These are phyloP conservation scores for Pomatostomus ruficeps DNA, from an alignment of 2,113 vertebrate genomes.

Conservation along the genomic window DNA sequence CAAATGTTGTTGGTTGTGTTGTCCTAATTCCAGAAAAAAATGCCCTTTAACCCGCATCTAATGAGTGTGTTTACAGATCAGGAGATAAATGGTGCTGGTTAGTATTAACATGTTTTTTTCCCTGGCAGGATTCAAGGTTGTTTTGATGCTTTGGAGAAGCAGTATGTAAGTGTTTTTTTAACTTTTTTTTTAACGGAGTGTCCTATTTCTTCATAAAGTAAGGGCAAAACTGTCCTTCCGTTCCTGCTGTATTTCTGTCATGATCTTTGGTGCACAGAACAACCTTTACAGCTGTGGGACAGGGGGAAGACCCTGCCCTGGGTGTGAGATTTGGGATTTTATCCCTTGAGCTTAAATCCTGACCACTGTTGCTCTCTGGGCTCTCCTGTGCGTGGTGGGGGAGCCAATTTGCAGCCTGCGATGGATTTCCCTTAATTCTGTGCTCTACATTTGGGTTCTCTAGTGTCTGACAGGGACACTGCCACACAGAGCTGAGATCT, in stretches of 20 bases:
- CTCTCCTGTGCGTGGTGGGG: not conserved
- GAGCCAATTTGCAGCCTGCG: not conserved
- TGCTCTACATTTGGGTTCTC: not conserved
- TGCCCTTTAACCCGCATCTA: not conserved
- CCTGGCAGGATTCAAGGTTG: slow-evolving; percentile 76
- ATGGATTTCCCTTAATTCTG: not conserved
- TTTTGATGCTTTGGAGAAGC: slow-evolving; percentile 78
- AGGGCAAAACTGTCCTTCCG: not conserved
- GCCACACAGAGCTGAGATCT: not conserved
- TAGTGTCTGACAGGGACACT: not conserved
- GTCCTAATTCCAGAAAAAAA: slow-evolving; percentile 11
- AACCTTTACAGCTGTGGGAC: not conserved
- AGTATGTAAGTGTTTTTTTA: slow-evolving; percentile 68
- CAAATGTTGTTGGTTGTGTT: not conserved
- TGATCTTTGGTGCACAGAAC: not conserved
- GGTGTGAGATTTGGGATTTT: not conserved
- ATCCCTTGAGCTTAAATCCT: not conserved
- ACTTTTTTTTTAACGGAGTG: not conserved
- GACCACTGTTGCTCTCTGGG: not conserved
- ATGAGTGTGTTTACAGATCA: slow-evolving; percentile 4
- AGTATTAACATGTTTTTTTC: slow-evolving; percentile 33
- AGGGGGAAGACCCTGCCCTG: not conserved
- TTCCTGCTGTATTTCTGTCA: not conserved
- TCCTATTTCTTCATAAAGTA: not conserved
- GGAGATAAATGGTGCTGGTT: slow-evolving; percentile 15